Percentiles rank a stretch among this genome's conserved stretches.
Evolutionary conservation across 2,888 invertebrate genomes (phyloP).

Genomic region (Diabrotica balteata): DNA sequence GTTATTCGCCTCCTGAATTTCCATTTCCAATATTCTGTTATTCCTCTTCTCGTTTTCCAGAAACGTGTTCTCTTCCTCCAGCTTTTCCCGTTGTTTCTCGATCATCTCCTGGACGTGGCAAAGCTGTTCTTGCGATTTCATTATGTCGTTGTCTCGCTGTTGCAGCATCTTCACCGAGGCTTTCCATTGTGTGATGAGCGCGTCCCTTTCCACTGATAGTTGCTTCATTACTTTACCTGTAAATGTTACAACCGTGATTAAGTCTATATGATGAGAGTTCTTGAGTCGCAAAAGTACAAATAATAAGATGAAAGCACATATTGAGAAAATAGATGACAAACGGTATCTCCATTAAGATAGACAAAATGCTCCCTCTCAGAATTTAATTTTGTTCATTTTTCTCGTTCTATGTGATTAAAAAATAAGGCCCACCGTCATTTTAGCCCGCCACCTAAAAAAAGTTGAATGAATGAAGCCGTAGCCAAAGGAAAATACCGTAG

Average conservation of each 20-base stretch:
- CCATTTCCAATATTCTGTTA: constrained; percentile 63
- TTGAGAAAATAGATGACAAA: too few relatives aligned
- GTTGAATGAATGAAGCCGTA: too few relatives aligned
- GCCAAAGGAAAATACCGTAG: too few relatives aligned
- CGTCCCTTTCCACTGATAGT: constrained; percentile 71
- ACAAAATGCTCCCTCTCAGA: too few relatives aligned
- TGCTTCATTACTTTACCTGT: constrained; percentile 57
- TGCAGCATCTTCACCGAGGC: constrained; percentile 73
- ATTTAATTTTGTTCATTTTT: too few relatives aligned
- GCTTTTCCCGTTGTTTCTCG: constrained; percentile 62
- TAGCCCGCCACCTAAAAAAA: too few relatives aligned
- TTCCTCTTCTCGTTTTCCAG: constrained; percentile 66
- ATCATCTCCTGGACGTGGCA: constrained; percentile 45
- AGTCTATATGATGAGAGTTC: too few relatives aligned
- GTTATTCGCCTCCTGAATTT: constrained; percentile 58
- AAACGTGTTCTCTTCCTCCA: constrained; percentile 69
- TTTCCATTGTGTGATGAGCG: constrained; percentile 77
- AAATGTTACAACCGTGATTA: constrained; percentile 9
- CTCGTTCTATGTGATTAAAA: too few relatives aligned
- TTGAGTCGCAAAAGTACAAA: too few relatives aligned
- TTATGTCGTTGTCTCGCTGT: constrained; percentile 73
- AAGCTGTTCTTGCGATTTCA: constrained; percentile 54
- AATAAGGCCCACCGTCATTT: too few relatives aligned
- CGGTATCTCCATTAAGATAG: too few relatives aligned
- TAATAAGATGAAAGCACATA: too few relatives aligned